phyloP scores from a whole-genome alignment of 2,888 invertebrate genomes.

The Euplexia lucipara region DNA sequence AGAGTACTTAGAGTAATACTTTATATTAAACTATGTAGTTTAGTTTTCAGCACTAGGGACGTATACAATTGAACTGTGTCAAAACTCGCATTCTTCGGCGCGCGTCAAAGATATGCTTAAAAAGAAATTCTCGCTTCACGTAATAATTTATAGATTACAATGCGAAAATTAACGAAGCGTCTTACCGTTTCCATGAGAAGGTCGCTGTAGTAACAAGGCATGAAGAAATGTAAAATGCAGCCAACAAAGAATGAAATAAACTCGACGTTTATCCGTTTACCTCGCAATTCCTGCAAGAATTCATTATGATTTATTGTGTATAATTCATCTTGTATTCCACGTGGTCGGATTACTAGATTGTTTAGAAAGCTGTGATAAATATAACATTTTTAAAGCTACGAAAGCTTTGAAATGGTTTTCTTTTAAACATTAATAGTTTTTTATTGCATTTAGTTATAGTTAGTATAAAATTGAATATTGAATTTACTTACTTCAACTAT shows the following conservation, averaged over 20 bases:
- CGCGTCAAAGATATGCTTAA: too few species aligned
- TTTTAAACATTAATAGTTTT: constrained; percentile 37
- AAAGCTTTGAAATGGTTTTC: too few species aligned
- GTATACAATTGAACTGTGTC: too few species aligned
- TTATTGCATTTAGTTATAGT: too few species aligned
- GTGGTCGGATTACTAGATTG: constrained; percentile 23
- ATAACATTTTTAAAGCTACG: too few species aligned
- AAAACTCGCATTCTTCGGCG: too few species aligned
- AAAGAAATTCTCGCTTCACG: too few species aligned
- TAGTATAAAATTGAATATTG: too few species aligned
- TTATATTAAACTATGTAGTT: too few species aligned
- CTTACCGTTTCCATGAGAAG: constrained; percentile 81
- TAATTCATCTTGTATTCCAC: constrained; percentile 44
- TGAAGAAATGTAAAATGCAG: constrained; percentile 74
- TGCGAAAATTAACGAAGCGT: neutral
- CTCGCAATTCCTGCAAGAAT: constrained; percentile 73
- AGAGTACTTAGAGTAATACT: too few species aligned
- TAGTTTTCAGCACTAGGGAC: too few species aligned
- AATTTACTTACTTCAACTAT: constrained; percentile 72
- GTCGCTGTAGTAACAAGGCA: constrained; percentile 83
- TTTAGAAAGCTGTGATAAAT: constrained; percentile 16
- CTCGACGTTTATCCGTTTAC: constrained; percentile 73
- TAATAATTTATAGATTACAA: too few species aligned
- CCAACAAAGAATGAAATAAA: constrained; percentile 75
- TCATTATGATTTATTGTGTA: constrained; percentile 35